A percentile compares a stretch with the other conserved stretches of the same genome.
These are phyloP conservation scores for Bolinopsis microptera DNA, from an alignment of 37 sponge, comb jelly and placozoan species.

Conservation along the genomic window DNA sequence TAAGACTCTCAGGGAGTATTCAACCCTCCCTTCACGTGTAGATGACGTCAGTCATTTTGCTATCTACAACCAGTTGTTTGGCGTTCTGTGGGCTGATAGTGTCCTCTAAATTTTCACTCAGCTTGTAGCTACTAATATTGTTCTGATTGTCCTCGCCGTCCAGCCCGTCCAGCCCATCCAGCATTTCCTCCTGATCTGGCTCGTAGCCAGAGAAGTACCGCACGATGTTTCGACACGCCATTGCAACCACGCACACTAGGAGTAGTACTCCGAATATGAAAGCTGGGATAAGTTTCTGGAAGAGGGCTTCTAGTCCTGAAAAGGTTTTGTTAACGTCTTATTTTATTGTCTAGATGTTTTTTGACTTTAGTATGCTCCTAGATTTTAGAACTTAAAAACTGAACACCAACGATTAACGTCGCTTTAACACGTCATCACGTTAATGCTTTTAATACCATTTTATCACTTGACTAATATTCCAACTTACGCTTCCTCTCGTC, in stretches of 20 bases:
- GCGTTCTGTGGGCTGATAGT: conserved; percentile 42
- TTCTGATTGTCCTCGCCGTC: conserved; percentile 32
- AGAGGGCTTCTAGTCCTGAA: neutral
- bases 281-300: conserved; percentile 31
- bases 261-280: conserved; percentile 3
- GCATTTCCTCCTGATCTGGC: neutral
- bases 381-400: too few relatives aligned
- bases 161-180: neutral
- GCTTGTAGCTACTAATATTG: neutral
- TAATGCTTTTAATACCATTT: too few relatives aligned
- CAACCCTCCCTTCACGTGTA: neutral
- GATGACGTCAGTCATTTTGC: conserved; percentile 33
- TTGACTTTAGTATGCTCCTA: too few relatives aligned
- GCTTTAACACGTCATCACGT: too few relatives aligned
- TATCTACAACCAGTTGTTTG: conserved; percentile 27
- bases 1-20: too few relatives aligned
- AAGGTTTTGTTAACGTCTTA: too few relatives aligned
- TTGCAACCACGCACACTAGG: neutral
- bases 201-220: conserved; percentile 34
- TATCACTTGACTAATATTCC: too few relatives aligned
- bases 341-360: too few relatives aligned
- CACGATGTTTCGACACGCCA: conserved; percentile 38
- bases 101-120: conserved; percentile 24
- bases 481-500: too few relatives aligned
- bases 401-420: too few relatives aligned